Percentiles rank a stretch among this genome's conserved stretches.
phyloP scores from a whole-genome alignment of 2,888 invertebrate species.

The Phasia obesa region DNA sequence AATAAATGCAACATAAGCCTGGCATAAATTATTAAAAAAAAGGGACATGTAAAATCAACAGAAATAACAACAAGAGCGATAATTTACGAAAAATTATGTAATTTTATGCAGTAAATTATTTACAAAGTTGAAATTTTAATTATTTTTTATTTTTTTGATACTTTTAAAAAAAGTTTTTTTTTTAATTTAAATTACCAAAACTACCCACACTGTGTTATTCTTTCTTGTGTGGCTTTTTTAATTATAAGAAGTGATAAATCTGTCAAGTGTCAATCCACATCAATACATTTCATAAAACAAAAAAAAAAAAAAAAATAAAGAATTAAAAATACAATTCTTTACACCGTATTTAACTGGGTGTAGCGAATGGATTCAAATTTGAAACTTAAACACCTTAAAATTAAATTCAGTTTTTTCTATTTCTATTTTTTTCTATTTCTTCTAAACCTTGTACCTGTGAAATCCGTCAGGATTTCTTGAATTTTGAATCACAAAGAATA shows the following conservation, averaged over 20 bases:
- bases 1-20: slow-evolving; percentile 21
- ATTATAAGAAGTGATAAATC: slow-evolving; percentile 1
- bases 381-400: no score
- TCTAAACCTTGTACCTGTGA: no score
- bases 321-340: background rate
- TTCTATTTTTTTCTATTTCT: no score
- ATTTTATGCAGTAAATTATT: slow-evolving; percentile 48
- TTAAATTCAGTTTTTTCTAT: no score
- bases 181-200: slow-evolving; percentile 15
- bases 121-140: slow-evolving; percentile 24
- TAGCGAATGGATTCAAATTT: no score
- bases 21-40: slow-evolving; percentile 43
- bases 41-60: slow-evolving; percentile 17
- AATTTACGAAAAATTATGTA: slow-evolving; percentile 16
- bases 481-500: no score
- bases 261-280: background rate
- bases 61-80: background rate
- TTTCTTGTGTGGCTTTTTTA: background rate
- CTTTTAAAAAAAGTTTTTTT: background rate
- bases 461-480: no score
- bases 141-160: background rate
- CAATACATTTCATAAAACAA: background rate
- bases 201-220: slow-evolving; percentile 19
- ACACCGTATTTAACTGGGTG: background rate
- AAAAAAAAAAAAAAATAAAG: no score